These are phyloP conservation scores for Erebia aethiops DNA, from an alignment of 2,888 invertebrate species.

Conservation along the genomic window DNA sequence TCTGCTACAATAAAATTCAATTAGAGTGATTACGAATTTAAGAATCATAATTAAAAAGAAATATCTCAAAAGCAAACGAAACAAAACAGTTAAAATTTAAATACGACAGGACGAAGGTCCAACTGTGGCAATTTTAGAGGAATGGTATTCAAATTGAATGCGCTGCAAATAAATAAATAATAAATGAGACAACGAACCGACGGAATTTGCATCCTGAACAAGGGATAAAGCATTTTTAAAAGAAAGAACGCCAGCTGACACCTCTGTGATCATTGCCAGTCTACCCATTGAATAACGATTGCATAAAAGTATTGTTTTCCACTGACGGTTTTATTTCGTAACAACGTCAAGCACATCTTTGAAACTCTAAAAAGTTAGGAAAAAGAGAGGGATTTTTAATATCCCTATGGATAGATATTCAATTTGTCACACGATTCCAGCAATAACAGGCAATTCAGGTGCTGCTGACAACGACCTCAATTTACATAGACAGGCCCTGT, in stretches of 20 bases:
- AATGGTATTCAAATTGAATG: neutral
- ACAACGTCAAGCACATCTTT: no score
- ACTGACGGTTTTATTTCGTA: no score
- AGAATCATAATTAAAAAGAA: neutral
- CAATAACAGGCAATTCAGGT: neutral
- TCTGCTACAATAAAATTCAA: neutral
- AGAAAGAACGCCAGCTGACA: neutral
- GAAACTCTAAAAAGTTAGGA: no score
- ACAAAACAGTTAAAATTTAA: neutral
- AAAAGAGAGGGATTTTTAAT: neutral
- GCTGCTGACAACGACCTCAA: no score
- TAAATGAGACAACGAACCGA: conserved; percentile 6
- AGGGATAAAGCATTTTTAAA: neutral
- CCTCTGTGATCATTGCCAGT: neutral
- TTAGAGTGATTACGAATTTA: neutral
- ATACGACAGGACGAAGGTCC: neutral
- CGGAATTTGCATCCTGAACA: conserved; percentile 2
- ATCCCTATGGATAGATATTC: neutral
- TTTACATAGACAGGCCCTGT: no score
- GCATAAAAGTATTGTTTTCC: no score
- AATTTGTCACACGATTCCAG: neutral
- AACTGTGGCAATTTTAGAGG: neutral
- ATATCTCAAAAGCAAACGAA: neutral
- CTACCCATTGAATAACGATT: neutral
- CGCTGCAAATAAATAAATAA: conserved; percentile 6